Conservation (phyloP, 2,888 invertebrate genomes). For the Tigriopus californicus region DNA sequence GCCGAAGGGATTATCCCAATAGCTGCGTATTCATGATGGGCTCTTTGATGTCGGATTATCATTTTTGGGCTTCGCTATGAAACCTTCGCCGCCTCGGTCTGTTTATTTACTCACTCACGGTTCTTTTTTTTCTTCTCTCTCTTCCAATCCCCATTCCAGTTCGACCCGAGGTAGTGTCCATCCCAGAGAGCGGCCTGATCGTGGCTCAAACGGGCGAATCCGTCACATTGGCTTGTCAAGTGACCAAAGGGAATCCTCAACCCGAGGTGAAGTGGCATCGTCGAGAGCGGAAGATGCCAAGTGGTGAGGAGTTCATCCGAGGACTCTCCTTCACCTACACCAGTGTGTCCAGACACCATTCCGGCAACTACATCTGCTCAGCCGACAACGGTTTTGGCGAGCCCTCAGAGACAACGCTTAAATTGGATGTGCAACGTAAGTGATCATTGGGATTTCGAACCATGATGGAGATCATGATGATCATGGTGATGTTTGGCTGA, state of each 20-base stretch:
- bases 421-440: conserved; percentile 14
- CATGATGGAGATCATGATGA: too few relatives aligned
- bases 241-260: not conserved
- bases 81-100: too few relatives aligned
- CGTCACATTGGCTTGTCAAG: conserved; percentile 2
- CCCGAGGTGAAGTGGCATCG: conserved; percentile 12
- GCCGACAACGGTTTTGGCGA: conserved; percentile 8
- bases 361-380: conserved; percentile 1
- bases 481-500: too few relatives aligned
- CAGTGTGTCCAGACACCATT: conserved; percentile 1
- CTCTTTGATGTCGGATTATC: too few relatives aligned
- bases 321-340: conserved; percentile 8
- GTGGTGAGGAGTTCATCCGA: conserved; percentile 10
- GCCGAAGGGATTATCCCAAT: too few relatives aligned
- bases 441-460: too few relatives aligned
- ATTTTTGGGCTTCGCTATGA: too few relatives aligned
- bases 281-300: conserved; percentile 9
- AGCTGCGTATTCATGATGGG: too few relatives aligned
- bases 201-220: conserved; percentile 8
- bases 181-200: conserved; percentile 1
- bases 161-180: not conserved
- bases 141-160: not conserved
- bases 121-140: too few relatives aligned
- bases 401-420: not conserved
- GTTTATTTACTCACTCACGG: too few relatives aligned